Evolutionary conservation across 2,888 invertebrate species (phyloP).

Genomic region (Conchocele bisecta): DNA sequence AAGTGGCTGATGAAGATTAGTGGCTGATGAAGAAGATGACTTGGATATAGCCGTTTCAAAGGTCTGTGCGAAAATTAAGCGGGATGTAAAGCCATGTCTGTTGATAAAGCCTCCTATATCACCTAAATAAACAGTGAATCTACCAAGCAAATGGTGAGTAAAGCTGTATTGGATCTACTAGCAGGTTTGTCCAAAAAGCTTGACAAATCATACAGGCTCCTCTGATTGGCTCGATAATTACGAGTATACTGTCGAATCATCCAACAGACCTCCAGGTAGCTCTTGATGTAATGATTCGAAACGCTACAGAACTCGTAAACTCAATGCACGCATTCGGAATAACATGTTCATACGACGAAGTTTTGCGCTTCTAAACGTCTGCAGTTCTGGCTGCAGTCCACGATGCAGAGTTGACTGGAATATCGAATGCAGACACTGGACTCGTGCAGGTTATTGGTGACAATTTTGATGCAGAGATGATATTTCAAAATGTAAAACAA

Average conservation of each 20-base stretch:
- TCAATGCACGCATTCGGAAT: neutral
- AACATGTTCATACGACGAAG: conserved; percentile 50
- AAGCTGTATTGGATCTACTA: too few species aligned
- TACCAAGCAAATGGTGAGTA: too few species aligned
- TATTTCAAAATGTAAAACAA: conserved; percentile 27
- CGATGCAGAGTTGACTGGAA: neutral
- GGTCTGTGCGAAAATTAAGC: too few species aligned
- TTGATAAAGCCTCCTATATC: too few species aligned
- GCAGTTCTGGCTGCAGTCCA: conserved; percentile 42
- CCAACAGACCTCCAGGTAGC: neutral
- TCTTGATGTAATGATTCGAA: neutral
- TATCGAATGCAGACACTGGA: neutral
- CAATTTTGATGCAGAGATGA: conserved; percentile 37
- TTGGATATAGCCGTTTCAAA: too few species aligned
- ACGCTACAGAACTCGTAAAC: neutral
- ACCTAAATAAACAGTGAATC: too few species aligned
- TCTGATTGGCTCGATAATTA: too few species aligned
- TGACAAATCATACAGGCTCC: too few species aligned
- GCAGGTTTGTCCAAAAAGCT: too few species aligned
- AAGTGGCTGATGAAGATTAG: too few species aligned
- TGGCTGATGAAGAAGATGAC: too few species aligned
- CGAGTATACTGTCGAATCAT: neutral
- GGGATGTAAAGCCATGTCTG: too few species aligned
- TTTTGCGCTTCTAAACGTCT: conserved; percentile 55
- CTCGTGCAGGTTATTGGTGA: conserved; percentile 19